Conservation (phyloP, 2,888 invertebrate genomes). For the Yponomeuta sedellus region DNA sequence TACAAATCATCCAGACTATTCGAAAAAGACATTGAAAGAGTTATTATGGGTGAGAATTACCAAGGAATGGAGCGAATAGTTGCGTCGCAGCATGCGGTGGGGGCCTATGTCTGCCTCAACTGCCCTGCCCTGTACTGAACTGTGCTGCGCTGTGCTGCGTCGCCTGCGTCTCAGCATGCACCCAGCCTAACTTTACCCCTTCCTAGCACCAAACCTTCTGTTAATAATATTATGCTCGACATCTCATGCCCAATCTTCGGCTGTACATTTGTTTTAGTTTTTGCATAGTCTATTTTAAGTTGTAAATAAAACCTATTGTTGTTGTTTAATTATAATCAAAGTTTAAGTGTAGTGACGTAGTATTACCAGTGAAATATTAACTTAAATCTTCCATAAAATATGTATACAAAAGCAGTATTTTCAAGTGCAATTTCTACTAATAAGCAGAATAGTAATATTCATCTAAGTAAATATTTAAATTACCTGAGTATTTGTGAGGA, state of each 20-base stretch:
- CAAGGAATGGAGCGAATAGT: no score
- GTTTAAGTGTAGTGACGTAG: conserved; percentile 14
- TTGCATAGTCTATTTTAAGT: conserved; percentile 16
- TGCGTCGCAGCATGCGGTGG: no score
- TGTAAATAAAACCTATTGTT: conserved; percentile 21
- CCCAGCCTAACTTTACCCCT: not conserved
- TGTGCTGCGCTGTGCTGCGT: no score
- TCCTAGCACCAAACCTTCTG: not conserved
- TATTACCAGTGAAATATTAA: not conserved
- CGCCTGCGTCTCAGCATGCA: no score
- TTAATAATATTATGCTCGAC: not conserved
- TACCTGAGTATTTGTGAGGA: not conserved
- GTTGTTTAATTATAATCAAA: conserved; percentile 38
- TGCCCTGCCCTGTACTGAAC: no score
- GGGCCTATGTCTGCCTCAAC: no score
- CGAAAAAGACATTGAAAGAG: no score
- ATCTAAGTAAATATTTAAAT: not conserved
- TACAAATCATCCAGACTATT: no score
- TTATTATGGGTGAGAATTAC: no score
- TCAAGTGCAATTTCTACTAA: conserved; percentile 55
- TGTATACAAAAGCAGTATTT: conserved; percentile 48
- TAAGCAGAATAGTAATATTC: conserved; percentile 11
- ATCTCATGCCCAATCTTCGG: not conserved
- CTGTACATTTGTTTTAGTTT: conserved; percentile 13
- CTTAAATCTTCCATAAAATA: conserved; percentile 4